Evolutionary conservation across 2,797 vertebrate species (phyloP).

Genomic region (Philypnodon macrostomus): DNA sequence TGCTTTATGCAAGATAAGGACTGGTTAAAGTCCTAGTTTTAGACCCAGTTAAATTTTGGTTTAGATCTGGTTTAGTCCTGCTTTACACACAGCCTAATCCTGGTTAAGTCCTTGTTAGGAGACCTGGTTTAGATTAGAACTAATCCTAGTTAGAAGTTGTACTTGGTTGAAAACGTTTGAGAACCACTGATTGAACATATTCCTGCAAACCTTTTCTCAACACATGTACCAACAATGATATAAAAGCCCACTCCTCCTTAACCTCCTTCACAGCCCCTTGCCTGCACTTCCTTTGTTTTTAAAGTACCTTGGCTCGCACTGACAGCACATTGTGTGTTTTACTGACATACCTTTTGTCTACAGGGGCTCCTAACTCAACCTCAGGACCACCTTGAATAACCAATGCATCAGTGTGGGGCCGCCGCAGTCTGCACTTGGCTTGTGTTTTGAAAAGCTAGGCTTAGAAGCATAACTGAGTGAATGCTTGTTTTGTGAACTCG

Average conservation of each 20-base stretch:
- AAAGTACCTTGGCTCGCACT: slow-evolving; percentile 50
- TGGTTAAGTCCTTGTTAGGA: not conserved
- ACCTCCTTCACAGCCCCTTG: slow-evolving; percentile 20
- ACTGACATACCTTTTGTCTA: slow-evolving; percentile 66
- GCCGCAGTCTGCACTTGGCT: slow-evolving; percentile 51
- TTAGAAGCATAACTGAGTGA: slow-evolving; percentile 27
- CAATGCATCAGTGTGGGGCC: slow-evolving; percentile 49
- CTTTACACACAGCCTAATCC: not conserved
- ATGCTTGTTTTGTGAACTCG: slow-evolving; percentile 25
- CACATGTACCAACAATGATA: too few species aligned
- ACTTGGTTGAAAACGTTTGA: too few species aligned
- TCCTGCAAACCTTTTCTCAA: slow-evolving; percentile 35
- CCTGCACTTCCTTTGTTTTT: slow-evolving; percentile 47
- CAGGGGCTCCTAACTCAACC: slow-evolving; percentile 62
- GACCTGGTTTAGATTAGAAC: too few species aligned
- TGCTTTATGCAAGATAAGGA: too few species aligned
- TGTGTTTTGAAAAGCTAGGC: slow-evolving; percentile 36
- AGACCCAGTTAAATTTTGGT: too few species aligned
- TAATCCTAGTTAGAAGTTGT: too few species aligned
- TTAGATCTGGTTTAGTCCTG: not conserved
- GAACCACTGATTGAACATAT: too few species aligned
- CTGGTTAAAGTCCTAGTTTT: too few species aligned
- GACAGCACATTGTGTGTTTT: slow-evolving; percentile 54
- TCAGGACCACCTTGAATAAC: slow-evolving; percentile 64
- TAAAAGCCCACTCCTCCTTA: slow-evolving; percentile 19